A percentile compares a stretch with the other conserved stretches of the same genome.
Conservation (phyloP, 2,113 vertebrate genomes). For the Lycaon pictus region DNA sequence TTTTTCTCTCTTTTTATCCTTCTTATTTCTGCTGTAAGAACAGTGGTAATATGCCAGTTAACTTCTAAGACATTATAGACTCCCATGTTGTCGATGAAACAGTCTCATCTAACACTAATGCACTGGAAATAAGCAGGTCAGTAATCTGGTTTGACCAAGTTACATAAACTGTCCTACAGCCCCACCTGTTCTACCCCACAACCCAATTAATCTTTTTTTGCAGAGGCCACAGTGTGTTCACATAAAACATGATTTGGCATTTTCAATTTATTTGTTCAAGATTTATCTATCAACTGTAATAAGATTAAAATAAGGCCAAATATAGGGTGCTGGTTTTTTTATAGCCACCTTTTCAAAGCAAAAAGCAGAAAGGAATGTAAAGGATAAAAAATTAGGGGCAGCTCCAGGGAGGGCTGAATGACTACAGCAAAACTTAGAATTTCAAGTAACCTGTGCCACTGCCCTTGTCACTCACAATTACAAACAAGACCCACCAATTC, state of each 20-base stretch:
- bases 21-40: slow-evolving; percentile 90
- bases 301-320: slow-evolving; percentile 6
- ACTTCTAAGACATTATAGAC: slow-evolving; percentile 51
- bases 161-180: background rate
- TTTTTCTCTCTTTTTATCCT: slow-evolving; percentile 92
- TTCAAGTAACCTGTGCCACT: background rate
- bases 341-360: slow-evolving; percentile 1
- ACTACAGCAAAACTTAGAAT: background rate
- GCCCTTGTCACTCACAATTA: background rate
- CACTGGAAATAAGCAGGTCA: background rate
- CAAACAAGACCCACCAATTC: background rate
- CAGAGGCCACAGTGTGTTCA: background rate
- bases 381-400: background rate
- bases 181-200: background rate
- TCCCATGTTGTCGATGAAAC: background rate
- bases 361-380: background rate
- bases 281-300: background rate
- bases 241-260: background rate
- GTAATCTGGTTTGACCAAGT: background rate
- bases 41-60: slow-evolving; percentile 36
- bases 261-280: background rate
- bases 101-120: slow-evolving; percentile 6
- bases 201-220: background rate
- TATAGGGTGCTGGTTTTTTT: background rate
- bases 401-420: background rate